Base-by-base conservation (phyloP, 2,113 vertebrate species). In the Hemichromis elongatus region DNA sequence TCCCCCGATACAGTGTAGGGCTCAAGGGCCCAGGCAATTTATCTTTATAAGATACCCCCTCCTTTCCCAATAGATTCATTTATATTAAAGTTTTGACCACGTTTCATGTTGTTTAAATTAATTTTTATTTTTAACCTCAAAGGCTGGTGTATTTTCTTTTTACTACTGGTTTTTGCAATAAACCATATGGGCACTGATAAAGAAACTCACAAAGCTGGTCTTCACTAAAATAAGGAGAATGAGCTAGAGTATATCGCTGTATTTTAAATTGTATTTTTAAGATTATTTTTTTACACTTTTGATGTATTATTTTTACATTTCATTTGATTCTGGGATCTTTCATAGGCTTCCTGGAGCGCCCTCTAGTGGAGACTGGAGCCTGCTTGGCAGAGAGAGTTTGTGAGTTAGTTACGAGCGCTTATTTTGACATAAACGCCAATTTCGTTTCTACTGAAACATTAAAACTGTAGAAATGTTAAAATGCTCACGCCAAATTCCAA, bases 331-430 rank as follows among this genome's bases (percentile, higher is more conserved):
- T 75, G 19, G 9, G 45, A 6, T 33, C 26, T 19, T 56, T 28
- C 2, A 57, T 42, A 42, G 12, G 40, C 21, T 37, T 45, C 18
- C 10, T 28, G 11, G 26, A 35, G 79, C 87, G 5, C 82, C 84
- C 88, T 77, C 86, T 61, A 19, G 47, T 73, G 82, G 84, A 53
- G 11, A 77, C 16, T 75, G 26, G 12, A 80, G 1, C 16, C 45
- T 24, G 11, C 11, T 33, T 18, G 35, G 9, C 26, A 47, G 79
- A 61, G 9, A 1, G 13, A 47, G 42, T 68, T 56, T 50, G 5
- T 2, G 18, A 14, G 13, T 53, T 21, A 81, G 21, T 42, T 53
- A 9, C 19, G 47, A 75, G 68, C 42, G 42, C 68, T 73, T 47
- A 19, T 26, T 73, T 73, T 12, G 24, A 52, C 45, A n/a, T 28